Evolutionary conservation across 2,113 vertebrate species (phyloP).

Genomic region (Fulmarus glacialis): DNA sequence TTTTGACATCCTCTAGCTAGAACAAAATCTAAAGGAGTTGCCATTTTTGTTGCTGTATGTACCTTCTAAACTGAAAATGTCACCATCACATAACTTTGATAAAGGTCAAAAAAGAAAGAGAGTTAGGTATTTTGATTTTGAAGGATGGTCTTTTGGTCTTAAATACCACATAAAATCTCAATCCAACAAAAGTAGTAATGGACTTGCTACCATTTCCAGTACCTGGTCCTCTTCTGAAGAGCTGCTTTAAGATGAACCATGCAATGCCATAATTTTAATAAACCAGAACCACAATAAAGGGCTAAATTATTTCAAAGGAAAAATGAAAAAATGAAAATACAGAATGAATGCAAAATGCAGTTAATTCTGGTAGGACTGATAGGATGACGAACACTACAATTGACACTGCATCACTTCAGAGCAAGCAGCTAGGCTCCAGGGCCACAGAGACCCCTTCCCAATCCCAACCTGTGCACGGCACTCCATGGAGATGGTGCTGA

Average conservation of each 20-base stretch:
- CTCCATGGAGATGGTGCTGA: background rate
- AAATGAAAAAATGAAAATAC: background rate
- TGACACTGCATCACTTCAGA: background rate
- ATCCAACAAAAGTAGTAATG: background rate
- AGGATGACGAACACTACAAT: accelerated
- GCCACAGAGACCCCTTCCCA: background rate
- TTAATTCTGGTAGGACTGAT: background rate
- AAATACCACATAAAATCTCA: background rate
- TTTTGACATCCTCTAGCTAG: background rate
- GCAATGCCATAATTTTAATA: background rate
- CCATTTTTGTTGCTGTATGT: background rate
- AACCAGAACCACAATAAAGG: background rate
- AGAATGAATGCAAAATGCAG: background rate
- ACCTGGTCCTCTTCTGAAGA: background rate
- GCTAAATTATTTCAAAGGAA: background rate
- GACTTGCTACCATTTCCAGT: background rate
- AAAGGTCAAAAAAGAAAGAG: background rate
- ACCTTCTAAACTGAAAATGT: background rate
- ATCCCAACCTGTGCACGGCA: accelerated
- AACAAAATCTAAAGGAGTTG: background rate
- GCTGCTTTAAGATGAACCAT: background rate
- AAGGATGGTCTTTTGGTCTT: background rate
- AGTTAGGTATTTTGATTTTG: background rate
- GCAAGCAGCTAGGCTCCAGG: background rate
- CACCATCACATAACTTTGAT: background rate